Conservation (phyloP, 2,888 invertebrate genomes). For the Abrostola triplasia region DNA sequence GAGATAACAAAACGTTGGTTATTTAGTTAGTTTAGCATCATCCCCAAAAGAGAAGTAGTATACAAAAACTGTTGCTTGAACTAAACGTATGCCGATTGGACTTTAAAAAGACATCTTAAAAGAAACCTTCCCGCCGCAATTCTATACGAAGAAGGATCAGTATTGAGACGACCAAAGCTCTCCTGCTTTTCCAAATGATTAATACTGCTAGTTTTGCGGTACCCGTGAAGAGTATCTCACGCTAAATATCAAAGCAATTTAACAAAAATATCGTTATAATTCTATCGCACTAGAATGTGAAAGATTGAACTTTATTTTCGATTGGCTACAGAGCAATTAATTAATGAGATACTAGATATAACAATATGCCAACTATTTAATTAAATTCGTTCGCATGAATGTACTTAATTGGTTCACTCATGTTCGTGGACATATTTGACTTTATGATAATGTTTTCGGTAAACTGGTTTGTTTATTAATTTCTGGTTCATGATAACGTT, state of each 20-base stretch:
- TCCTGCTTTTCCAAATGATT: slow-evolving; percentile 16
- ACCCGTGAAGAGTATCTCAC: background rate
- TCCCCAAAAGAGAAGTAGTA: slow-evolving; percentile 45
- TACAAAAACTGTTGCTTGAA: slow-evolving; percentile 44
- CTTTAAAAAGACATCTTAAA: slow-evolving; percentile 32
- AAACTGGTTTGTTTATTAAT: background rate
- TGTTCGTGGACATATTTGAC: slow-evolving; percentile 24
- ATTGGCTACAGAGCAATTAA: background rate
- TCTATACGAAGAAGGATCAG: slow-evolving; percentile 30
- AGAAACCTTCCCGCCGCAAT: slow-evolving; percentile 11
- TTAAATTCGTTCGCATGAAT: slow-evolving; percentile 46
- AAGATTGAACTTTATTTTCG: background rate
- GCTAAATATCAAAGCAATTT: background rate
- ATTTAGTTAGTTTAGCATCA: background rate
- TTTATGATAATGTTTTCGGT: slow-evolving; percentile 17
- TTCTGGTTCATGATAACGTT: slow-evolving; percentile 1
- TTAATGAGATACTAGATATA: slow-evolving; percentile 16
- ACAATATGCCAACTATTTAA: slow-evolving; percentile 36
- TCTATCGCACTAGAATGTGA: background rate
- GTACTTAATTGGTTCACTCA: slow-evolving; percentile 40
- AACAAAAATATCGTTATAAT: background rate
- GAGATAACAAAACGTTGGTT: slow-evolving; percentile 14
- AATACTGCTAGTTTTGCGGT: slow-evolving; percentile 3
- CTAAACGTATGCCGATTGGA: slow-evolving; percentile 10
- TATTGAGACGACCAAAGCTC: slow-evolving; percentile 15